Base-by-base conservation (phyloP, 1,140 invertebrate genomes). In the Drosophila santomea region DNA sequence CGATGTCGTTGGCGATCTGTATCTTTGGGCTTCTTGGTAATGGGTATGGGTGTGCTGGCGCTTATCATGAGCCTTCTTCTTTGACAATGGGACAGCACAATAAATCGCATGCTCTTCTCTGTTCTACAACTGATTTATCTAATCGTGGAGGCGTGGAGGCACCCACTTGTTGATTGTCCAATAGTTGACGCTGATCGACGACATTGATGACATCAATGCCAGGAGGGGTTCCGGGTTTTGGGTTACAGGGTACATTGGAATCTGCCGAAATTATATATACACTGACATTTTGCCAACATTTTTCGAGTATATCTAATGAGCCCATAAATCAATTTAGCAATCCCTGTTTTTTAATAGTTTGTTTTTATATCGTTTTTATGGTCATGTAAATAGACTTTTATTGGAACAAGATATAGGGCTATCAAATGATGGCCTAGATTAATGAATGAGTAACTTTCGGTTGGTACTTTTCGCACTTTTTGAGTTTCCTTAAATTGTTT, bases 121-220 rank as follows among this genome's bases (percentile, higher is more conserved):
- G 4, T 52, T 66, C 36, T 35, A 8, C 43, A 14, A 67, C 28
- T 56, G 51, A 69, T 47, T 69, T 71, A 71, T 71, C 67, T 71
- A 71, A 71, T 71, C 67, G 36, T 20, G 14, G 17, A 17, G 17
- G 1, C 23, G 1, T 10, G 15, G 3, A 47, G 41, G 32, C 25
- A 45, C 20, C 20, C 47, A 67, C 38, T 54, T 44, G 41, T 23
- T 56, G 63, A 56, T 69, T 69, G 62, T 38, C 38, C 43, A 32
- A 66, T 17, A 11, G 41, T 50, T 43, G 45, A 45, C n/a, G 45
- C 11, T 64, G 64, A 67, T 68, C 45, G 64, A 68, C 39, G 59
- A 32, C 50, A 44, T 25, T n/a, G 14, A 54, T 54, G 60, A 67
- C 60, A 62, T 62, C n/a, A 5, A n/a, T 20, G 20, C 20, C 20